phyloP scores from a whole-genome alignment of 2,113 vertebrate species.

The Neoarius graeffei region DNA sequence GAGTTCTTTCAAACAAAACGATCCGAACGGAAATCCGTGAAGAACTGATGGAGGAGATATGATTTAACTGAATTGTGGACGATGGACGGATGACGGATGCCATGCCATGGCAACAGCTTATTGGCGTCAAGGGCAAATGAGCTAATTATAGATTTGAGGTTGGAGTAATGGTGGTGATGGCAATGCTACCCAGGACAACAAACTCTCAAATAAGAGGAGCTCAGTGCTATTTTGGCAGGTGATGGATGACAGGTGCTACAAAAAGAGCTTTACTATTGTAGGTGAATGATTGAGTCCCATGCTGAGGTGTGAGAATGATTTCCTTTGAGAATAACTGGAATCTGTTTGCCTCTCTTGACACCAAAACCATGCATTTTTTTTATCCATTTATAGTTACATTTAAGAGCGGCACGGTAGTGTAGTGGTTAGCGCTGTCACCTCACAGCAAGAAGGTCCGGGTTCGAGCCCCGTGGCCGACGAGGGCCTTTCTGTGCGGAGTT shows the following conservation, averaged over 20 bases:
- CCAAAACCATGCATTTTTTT: not conserved
- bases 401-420: no score
- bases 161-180: not conserved
- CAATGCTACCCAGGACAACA: slow-evolving; percentile 43
- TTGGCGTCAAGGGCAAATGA: no score
- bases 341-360: not conserved
- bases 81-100: no score
- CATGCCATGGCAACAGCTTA: no score
- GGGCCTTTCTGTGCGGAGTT: no score
- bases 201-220: slow-evolving; percentile 42
- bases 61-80: no score
- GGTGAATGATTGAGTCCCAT: not conserved
- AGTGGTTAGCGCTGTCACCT: no score
- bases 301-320: not conserved
- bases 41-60: no score
- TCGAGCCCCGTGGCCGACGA: no score
- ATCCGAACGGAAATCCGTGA: no score
- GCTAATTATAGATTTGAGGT: not conserved
- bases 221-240: slow-evolving; percentile 31
- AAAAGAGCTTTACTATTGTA: not conserved
- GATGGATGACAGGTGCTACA: slow-evolving; percentile 32
- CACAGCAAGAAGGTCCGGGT: no score
- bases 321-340: not conserved
- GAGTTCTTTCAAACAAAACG: no score
- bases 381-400: not conserved